phyloP scores from a whole-genome alignment of 2,888 invertebrate species.

The Diplolepis rosae region DNA sequence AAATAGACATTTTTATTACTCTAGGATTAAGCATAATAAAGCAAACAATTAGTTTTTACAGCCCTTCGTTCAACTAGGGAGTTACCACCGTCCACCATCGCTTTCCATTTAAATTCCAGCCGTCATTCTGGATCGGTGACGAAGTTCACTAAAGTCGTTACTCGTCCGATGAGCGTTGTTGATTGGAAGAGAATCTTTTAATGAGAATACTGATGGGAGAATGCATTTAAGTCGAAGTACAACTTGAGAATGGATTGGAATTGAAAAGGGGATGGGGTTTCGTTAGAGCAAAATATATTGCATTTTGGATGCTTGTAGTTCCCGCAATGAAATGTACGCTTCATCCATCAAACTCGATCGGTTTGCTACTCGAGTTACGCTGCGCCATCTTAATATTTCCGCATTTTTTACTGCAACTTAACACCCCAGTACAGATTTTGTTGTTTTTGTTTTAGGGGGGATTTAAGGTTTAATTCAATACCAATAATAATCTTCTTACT shows the following conservation, averaged over 20 bases:
- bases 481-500: background rate
- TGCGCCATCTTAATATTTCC: constrained; percentile 55
- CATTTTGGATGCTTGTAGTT: constrained; percentile 39
- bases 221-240: constrained; percentile 6
- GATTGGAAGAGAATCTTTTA: constrained; percentile 32
- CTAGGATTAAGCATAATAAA: background rate
- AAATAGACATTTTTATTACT: background rate
- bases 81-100: constrained; percentile 6
- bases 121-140: constrained; percentile 31
- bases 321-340: constrained; percentile 43
- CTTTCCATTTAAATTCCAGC: constrained; percentile 35
- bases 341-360: constrained; percentile 49
- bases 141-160: constrained; percentile 28
- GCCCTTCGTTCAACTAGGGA: background rate
- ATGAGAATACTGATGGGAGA: constrained; percentile 29
- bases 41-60: background rate
- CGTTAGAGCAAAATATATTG: constrained; percentile 46
- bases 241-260: background rate
- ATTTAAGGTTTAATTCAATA: background rate
- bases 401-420: constrained; percentile 54
- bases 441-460: background rate
- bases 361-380: constrained; percentile 60
- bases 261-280: constrained; percentile 32
- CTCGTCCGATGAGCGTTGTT: constrained; percentile 3
- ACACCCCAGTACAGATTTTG: constrained; percentile 32